Base-by-base conservation (phyloP, 2,888 invertebrate species). In the Chaetogeoica ovagalla region DNA sequence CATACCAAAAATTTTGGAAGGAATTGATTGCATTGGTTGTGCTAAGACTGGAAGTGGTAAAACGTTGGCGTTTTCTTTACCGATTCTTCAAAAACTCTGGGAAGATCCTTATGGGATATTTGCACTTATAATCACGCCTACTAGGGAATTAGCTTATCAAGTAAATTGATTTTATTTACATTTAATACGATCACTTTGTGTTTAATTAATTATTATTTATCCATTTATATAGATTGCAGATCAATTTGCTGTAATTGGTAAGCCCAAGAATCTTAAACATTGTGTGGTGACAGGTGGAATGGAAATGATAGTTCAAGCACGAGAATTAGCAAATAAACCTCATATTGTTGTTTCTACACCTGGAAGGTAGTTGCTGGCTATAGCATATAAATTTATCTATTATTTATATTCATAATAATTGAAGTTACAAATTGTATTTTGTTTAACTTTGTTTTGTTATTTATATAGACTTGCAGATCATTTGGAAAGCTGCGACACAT, bases 1-100 rank as follows among this genome's bases (percentile, higher is more conserved):
- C 85, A 92, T 96, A 84, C 91, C 94, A 7, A 88, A 89, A 82
- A 94, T 96, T 84, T 86, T 96, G 60, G 85, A 88, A 82, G 96
- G 96, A 0, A 88, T 90, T 84, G 95, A 98, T 88, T 96, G 96
- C 84, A 93, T 99, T 83, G 98, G 97, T 13, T 96, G 96, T 84
- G 97, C 98, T 0, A 97, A 98, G 87, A 99, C 98, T 13, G 98
- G 98, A 19, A 97, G 97, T 81, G 98, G 98, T 2, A 99, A 99
- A 89, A 99, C 99, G 0, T 91, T 98, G 85, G 97, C 98, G 0
- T 99, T 99, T 89, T 97, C 96, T 0, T 86, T 98, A 76, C 98
- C 98, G 0, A 95, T 98, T 84, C 86, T 98, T 68, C 96, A 98
- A 86, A 91, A 92, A 85, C 88, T 98, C 48, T 94, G 94, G 82